phyloP scores from a whole-genome alignment of 2,113 vertebrate species.

The Ochotona curzoniae region DNA sequence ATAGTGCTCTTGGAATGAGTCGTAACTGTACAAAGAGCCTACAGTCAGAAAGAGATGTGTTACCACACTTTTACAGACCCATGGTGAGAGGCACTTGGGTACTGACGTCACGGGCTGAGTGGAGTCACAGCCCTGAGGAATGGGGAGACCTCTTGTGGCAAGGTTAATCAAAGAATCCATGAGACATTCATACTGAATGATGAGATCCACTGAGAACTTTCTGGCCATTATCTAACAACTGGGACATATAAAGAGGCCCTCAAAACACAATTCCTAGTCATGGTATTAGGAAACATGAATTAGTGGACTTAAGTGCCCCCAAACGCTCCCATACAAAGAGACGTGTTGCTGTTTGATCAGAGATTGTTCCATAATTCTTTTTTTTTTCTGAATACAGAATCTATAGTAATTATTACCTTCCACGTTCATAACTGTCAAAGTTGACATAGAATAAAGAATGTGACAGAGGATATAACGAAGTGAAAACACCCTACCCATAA shows the following conservation, averaged over 20 bases:
- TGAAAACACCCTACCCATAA: slow-evolving; percentile 25
- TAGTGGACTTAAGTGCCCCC: background rate
- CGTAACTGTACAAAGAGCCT: fast-evolving
- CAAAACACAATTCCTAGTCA: background rate
- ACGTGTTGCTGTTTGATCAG: background rate
- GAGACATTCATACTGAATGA: background rate
- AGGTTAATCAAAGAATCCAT: background rate
- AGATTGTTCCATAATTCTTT: background rate
- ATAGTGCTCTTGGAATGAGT: background rate
- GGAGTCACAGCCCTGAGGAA: background rate
- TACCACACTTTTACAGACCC: background rate
- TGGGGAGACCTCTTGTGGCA: background rate
- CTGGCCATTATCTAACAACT: background rate
- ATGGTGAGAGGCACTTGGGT: background rate
- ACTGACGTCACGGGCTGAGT: background rate
- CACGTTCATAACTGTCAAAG: slow-evolving; percentile 34
- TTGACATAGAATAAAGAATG: slow-evolving; percentile 19
- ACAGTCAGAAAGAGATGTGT: background rate
- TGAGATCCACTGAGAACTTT: background rate
- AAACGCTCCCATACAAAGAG: background rate
- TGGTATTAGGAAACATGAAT: background rate
- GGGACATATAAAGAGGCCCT: background rate
- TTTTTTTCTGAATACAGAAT: background rate
- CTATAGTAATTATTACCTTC: slow-evolving; percentile 33
- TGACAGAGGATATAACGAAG: background rate